These are phyloP conservation scores for Trogon surrucura DNA, from an alignment of 2,113 vertebrate species.

Conservation along the genomic window DNA sequence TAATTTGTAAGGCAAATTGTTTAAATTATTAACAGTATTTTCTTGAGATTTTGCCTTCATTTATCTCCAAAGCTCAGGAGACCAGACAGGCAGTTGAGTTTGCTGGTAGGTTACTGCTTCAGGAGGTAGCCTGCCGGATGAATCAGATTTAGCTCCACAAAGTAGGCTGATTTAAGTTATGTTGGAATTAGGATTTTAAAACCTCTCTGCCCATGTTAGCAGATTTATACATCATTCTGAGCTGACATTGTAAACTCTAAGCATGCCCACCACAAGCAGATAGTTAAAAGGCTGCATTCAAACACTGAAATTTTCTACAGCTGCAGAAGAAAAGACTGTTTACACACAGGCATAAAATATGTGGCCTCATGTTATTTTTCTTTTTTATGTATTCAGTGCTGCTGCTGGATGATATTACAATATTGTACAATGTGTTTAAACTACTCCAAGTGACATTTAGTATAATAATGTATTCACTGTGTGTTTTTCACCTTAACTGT, in stretches of 20 bases:
- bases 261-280: fast-evolving
- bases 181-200: background rate
- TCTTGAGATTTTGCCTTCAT: background rate
- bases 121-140: background rate
- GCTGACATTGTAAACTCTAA: background rate
- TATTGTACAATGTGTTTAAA: background rate
- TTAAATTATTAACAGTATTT: background rate
- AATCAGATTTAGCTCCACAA: background rate
- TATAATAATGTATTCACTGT: background rate
- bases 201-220: background rate
- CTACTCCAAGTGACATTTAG: background rate
- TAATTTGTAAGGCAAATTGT: background rate
- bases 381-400: background rate
- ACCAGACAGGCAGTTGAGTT: background rate
- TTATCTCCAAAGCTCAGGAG: background rate
- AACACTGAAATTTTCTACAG: background rate
- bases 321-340: background rate
- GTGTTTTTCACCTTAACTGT: background rate
- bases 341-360: background rate
- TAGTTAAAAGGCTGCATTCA: background rate
- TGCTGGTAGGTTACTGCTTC: background rate
- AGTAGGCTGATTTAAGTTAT: background rate
- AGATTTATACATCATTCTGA: background rate
- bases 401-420: background rate
- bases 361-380: background rate